These are phyloP conservation scores for Phaetusa simplex DNA, from an alignment of 2,113 vertebrate species.

Conservation along the genomic window DNA sequence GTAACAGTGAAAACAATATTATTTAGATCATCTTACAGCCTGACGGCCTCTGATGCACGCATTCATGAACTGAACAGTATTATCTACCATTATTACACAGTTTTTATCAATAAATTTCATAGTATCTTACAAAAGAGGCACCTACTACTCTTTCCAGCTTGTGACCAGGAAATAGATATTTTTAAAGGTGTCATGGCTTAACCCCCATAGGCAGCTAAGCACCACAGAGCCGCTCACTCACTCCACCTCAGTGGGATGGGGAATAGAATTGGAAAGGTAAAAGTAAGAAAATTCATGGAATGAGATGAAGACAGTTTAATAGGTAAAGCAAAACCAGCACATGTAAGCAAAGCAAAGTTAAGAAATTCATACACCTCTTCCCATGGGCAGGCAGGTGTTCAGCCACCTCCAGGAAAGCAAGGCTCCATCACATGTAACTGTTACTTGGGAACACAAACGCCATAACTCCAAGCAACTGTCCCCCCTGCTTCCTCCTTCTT, in stretches of 20 bases:
- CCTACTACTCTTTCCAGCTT: neutral
- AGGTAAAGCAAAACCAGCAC: neutral
- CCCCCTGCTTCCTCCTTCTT: no score
- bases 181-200: neutral
- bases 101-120: neutral
- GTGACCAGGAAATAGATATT: neutral
- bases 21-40: neutral
- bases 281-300: neutral
- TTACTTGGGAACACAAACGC: neutral
- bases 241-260: neutral
- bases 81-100: neutral
- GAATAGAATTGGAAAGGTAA: neutral
- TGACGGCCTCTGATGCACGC: neutral
- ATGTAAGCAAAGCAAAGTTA: neutral
- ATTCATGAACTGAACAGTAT: neutral
- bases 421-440: neutral
- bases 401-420: neutral
- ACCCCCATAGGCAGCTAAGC: neutral
- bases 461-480: accelerated
- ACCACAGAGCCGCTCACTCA: neutral
- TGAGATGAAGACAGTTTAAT: neutral
- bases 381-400: neutral
- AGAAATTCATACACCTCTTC: neutral
- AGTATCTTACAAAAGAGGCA: neutral
- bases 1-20: neutral